Percentiles rank a stretch among this genome's conserved stretches.
Conservation (phyloP, 2,113 vertebrate genomes). For the Corydoras sp. region DNA sequence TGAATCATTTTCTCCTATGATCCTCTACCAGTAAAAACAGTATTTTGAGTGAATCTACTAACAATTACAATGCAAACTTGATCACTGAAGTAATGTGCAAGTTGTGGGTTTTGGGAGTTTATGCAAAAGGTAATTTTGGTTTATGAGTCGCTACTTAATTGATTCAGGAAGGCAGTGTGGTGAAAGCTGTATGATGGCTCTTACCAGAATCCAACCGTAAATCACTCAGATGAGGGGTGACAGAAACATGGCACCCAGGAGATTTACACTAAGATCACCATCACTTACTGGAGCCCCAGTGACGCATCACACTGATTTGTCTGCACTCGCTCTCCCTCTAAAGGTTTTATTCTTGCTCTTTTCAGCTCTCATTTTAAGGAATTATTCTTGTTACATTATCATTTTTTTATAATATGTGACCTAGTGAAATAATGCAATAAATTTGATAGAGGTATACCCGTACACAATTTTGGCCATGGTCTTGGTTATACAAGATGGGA, state of each 20-base stretch:
- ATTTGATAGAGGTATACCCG: too few species aligned
- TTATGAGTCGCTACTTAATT: constrained; percentile 43
- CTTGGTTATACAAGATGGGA: too few species aligned
- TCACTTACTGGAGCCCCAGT: constrained; percentile 42
- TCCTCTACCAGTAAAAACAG: too few species aligned
- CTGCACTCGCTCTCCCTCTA: constrained; percentile 18
- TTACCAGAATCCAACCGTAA: constrained; percentile 51
- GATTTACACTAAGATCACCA: constrained; percentile 46
- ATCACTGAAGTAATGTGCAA: constrained; percentile 19
- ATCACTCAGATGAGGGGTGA: constrained; percentile 50
- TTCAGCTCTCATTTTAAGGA: not conserved
- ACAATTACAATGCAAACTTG: constrained; percentile 11
- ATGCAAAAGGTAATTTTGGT: constrained; percentile 20
- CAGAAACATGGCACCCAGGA: constrained; percentile 51
- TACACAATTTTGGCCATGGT: too few species aligned
- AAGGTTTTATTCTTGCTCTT: not conserved
- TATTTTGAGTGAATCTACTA: not conserved
- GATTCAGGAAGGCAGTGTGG: constrained; percentile 36
- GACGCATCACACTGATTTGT: constrained; percentile 32
- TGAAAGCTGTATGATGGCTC: constrained; percentile 37
- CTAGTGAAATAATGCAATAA: too few species aligned
- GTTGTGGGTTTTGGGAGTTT: constrained; percentile 15
- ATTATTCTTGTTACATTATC: not conserved
- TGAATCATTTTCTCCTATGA: too few species aligned
- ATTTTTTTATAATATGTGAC: too few species aligned